These are phyloP conservation scores for Ia io DNA, from an alignment of 2,113 vertebrate genomes.

Conservation along the genomic window DNA sequence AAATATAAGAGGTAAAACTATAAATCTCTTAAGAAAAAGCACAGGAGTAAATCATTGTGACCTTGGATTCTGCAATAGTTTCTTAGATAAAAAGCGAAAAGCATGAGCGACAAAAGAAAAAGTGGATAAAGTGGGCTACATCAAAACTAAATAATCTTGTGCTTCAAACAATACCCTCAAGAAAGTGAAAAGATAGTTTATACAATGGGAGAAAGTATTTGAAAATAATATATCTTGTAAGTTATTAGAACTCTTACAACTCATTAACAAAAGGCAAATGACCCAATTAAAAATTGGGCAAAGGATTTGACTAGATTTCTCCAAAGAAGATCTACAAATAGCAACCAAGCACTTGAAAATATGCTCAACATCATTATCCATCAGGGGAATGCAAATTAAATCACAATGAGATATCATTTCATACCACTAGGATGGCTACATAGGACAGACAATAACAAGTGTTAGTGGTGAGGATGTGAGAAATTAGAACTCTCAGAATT, in stretches of 20 bases:
- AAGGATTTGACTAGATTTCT: neutral
- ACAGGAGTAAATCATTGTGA: conserved; percentile 17
- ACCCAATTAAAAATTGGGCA: neutral
- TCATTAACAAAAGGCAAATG: neutral
- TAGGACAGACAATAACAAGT: neutral
- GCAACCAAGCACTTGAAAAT: conserved; percentile 22
- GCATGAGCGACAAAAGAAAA: neutral
- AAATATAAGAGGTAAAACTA: neutral
- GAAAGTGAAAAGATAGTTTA: conserved; percentile 7
- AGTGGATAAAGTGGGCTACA: neutral
- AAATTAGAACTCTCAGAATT: neutral
- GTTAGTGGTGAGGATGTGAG: neutral
- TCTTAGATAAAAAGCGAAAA: conserved; percentile 19
- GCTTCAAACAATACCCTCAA: conserved; percentile 17
- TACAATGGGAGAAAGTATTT: neutral
- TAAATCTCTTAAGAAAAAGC: conserved; percentile 14
- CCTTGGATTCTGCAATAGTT: neutral
- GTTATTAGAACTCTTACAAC: conserved; percentile 3
- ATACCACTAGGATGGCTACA: neutral
- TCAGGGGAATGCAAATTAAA: neutral
- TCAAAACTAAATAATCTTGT: conserved; percentile 28
- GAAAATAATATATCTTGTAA: neutral
- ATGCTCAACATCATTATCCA: neutral
- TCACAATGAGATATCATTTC: neutral
- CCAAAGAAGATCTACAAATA: neutral